These are phyloP conservation scores for Lithophane ornitopus DNA, from an alignment of 2,888 invertebrate species.

Conservation along the genomic window DNA sequence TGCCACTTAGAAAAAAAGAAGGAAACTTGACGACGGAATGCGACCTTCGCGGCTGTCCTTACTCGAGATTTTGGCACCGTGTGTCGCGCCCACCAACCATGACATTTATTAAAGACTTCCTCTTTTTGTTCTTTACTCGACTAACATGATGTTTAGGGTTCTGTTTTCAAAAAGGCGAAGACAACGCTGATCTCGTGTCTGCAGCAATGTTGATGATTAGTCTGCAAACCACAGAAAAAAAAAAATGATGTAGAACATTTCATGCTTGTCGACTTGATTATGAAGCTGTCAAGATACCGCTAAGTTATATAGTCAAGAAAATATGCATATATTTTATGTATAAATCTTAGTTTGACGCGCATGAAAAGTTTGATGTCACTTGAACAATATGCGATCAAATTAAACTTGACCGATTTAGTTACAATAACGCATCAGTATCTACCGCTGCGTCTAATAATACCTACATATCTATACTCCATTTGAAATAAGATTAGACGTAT, in stretches of 20 bases:
- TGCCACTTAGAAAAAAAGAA: constrained; percentile 73
- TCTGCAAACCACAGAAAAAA: constrained; percentile 5
- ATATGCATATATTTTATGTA: not conserved
- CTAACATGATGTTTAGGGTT: constrained; percentile 43
- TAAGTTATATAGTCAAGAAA: not conserved
- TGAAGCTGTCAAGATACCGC: constrained; percentile 41
- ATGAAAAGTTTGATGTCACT: not conserved
- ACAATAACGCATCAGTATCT: constrained; percentile 6
- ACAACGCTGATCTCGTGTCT: not conserved
- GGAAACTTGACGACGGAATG: constrained; percentile 75
- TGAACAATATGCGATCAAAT: constrained; percentile 40
- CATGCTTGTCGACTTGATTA: constrained; percentile 32
- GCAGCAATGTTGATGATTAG: constrained; percentile 10
- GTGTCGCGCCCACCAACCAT: constrained; percentile 77
- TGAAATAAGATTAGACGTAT: too few species aligned
- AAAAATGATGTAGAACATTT: constrained; percentile 24
- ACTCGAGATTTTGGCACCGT: constrained; percentile 82
- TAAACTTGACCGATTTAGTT: constrained; percentile 29
- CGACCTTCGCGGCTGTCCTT: constrained; percentile 83
- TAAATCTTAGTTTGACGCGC: not conserved
- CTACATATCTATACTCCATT: not conserved
- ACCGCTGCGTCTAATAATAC: not conserved
- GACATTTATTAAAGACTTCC: constrained; percentile 78
- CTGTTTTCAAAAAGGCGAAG: constrained; percentile 20
- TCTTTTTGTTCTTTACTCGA: constrained; percentile 66